Evolutionary conservation across 1,140 invertebrate species (phyloP), one percentile per base, ranked within the genome.

Genomic region (Andrena cerasifolii): DNA sequence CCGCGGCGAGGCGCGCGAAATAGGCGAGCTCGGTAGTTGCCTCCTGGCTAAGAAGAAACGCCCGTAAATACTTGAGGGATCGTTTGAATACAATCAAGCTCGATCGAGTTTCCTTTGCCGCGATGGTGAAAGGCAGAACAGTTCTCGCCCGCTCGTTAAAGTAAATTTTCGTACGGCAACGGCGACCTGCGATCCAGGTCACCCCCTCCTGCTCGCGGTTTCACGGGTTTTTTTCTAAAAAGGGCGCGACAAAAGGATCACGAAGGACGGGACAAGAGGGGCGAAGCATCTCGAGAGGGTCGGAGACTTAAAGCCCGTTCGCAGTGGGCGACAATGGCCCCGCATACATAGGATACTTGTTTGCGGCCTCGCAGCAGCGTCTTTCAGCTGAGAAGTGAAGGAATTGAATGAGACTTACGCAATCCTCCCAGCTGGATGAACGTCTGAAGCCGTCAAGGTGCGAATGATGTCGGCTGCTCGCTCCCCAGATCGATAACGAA

Each of bases 401-500:
- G 40, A 81, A 85, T 56, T 74, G 56, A 80, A 77, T 36, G 26
- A 61, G 53, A 71, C 82, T 85, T 78, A 85, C 83, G 49, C 45
- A 66, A 84, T 66, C 36, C 26, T 5, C n/a, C 16, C 36, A 16
- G 28, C 12, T 79, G 53, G 36, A 83, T 47, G 68, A 65, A 31
- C 43, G 53, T 36, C 70, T 18, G 80, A 84, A 80, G 67, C 62
- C 77, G 67, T 36, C 33, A 18, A 84, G 68, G 66, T 80, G 80
- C 75, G 63, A 84, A 70, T 56, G 56, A 49, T 21, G 66, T 24
- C 33, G 12, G 28, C 0, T 49, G 54, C 14, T 56, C 7, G 59
- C 5, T 28, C 6, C 3, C 26, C 26, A 28, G 3, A 12, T 36
- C 14, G 26, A 21, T 61, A 18, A 21, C 2, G 40, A 18, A 47